These are phyloP conservation scores for Columbina picui DNA, from an alignment of 2,113 vertebrate genomes.

Conservation along the genomic window DNA sequence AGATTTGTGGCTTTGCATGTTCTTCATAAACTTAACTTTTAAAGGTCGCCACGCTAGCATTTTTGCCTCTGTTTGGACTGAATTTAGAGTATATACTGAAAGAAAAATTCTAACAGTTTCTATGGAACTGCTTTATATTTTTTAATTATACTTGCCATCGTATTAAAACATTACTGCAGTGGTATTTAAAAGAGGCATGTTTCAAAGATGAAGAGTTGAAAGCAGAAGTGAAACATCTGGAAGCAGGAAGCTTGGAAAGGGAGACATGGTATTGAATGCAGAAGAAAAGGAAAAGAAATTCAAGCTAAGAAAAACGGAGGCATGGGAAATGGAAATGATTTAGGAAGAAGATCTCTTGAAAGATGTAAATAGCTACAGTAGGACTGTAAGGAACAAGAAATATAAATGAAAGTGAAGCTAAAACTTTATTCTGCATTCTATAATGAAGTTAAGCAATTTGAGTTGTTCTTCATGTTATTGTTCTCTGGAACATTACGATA, in stretches of 20 bases:
- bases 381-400: not conserved
- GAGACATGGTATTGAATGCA: not conserved
- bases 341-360: not conserved
- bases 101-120: not conserved
- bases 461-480: not conserved
- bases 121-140: not conserved
- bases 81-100: not conserved
- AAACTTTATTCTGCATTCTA: not conserved
- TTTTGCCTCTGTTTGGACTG: not conserved
- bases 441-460: not conserved
- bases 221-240: not conserved
- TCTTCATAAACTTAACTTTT: not conserved
- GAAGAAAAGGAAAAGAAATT: constrained; percentile 11
- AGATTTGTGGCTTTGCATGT: not conserved
- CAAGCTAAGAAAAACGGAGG: not conserved
- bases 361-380: not conserved
- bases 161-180: not conserved
- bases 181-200: not conserved
- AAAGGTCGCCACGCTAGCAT: not conserved
- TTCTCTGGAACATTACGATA: not conserved
- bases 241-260: not conserved
- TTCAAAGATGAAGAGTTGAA: not conserved
- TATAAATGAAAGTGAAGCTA: not conserved
- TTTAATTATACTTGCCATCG: not conserved
- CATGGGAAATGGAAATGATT: not conserved